These are phyloP conservation scores for Myocastor coypus DNA, from an alignment of 2,113 vertebrate species.

Conservation along the genomic window DNA sequence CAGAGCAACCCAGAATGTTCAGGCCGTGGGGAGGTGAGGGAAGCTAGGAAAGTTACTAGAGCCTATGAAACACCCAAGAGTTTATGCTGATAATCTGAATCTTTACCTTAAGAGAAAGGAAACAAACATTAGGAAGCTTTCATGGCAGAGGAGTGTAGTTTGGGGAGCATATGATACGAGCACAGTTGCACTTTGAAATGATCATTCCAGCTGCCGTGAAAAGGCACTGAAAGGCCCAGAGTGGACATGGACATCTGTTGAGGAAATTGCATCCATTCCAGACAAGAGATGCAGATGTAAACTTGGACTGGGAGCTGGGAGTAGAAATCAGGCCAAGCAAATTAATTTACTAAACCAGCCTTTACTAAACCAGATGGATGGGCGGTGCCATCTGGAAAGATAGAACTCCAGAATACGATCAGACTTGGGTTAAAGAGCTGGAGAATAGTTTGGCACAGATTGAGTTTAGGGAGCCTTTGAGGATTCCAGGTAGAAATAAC, in stretches of 20 bases:
- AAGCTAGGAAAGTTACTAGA: background rate
- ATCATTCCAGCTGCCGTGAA: background rate
- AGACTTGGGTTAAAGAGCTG: conserved; percentile 16
- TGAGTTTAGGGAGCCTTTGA: background rate
- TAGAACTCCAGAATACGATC: background rate
- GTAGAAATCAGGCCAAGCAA: background rate
- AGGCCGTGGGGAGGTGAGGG: too few species aligned
- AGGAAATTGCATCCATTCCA: background rate
- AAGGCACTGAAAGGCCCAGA: background rate
- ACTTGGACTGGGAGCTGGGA: conserved; percentile 9
- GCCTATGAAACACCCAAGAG: background rate
- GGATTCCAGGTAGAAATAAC: background rate
- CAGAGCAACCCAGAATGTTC: background rate
- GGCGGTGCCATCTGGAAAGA: background rate
- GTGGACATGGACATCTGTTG: background rate
- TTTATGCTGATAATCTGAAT: background rate
- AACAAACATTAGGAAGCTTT: conserved; percentile 37
- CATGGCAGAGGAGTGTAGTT: background rate
- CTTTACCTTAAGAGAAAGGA: conserved; percentile 41
- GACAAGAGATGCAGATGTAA: background rate
- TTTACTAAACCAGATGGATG: conserved; percentile 42
- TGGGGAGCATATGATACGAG: background rate
- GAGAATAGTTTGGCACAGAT: background rate
- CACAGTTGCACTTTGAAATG: conserved; percentile 45
- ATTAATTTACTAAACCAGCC: conserved; percentile 45